phyloP scores from a whole-genome alignment of 2,888 invertebrate species.

The Matsumyia berberina region DNA sequence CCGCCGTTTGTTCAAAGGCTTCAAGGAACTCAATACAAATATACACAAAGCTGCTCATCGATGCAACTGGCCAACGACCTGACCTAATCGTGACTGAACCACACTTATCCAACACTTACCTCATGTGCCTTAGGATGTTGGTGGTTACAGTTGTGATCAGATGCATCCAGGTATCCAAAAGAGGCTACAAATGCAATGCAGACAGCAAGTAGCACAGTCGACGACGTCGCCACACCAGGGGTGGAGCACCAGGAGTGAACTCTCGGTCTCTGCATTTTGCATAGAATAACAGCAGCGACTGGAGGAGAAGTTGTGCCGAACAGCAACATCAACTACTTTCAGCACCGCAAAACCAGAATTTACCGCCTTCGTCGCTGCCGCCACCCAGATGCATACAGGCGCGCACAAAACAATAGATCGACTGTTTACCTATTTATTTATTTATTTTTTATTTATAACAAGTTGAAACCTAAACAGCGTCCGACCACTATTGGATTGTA shows the following conservation, averaged over 20 bases:
- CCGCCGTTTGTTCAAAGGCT: conserved; percentile 37
- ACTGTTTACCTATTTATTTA: conserved; percentile 11
- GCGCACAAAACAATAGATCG: conserved; percentile 45
- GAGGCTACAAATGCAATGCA: conserved; percentile 50
- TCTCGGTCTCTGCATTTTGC: conserved; percentile 66
- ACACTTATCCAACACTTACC: conserved; percentile 83
- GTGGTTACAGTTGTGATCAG: conserved; percentile 86
- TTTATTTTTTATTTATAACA: conserved; percentile 24
- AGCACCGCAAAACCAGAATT: conserved; percentile 67
- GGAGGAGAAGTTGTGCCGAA: conserved; percentile 23
- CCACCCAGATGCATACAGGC: conserved; percentile 62
- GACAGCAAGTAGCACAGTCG: conserved; percentile 34
- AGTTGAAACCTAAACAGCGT: conserved; percentile 38
- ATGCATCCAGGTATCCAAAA: conserved; percentile 59
- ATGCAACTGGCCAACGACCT: conserved; percentile 64
- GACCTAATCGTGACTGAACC: conserved; percentile 64
- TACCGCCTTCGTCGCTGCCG: conserved; percentile 55
- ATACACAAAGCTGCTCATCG: conserved; percentile 14
- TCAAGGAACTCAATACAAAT: conserved; percentile 41
- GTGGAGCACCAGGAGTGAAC: conserved; percentile 47
- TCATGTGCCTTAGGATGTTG: conserved; percentile 88
- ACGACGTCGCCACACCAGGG: conserved; percentile 19
- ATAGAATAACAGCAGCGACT: conserved; percentile 50
- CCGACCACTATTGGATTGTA: conserved; percentile 24
- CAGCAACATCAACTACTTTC: conserved; percentile 49